Percentiles rank a stretch among this genome's conserved stretches.
Evolutionary conservation across 2,113 vertebrate species (phyloP).

Genomic region (Dolichotis patagonum): DNA sequence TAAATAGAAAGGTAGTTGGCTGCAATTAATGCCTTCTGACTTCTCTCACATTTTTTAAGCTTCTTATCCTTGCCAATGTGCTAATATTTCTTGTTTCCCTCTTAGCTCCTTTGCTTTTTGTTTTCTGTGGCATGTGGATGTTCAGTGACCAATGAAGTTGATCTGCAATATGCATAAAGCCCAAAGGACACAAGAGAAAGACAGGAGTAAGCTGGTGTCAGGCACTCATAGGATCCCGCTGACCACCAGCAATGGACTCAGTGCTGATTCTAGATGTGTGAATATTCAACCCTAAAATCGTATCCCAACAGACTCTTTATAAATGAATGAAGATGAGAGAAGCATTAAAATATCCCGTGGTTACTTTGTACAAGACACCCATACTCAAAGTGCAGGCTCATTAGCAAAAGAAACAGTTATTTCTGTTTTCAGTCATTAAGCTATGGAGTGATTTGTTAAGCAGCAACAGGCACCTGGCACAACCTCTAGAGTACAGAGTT

Average conservation of each 20-base stretch:
- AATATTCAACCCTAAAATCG: neutral
- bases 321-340: neutral
- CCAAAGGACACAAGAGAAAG: neutral
- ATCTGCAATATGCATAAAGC: neutral
- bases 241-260: neutral
- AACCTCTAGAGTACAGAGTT: rapidly evolving
- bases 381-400: neutral
- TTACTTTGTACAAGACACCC: neutral
- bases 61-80: too few species aligned
- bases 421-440: neutral
- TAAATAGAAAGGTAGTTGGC: neutral
- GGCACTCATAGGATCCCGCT: rapidly evolving
- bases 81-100: too few species aligned
- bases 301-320: neutral
- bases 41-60: too few species aligned
- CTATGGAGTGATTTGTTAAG: neutral
- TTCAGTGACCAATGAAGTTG: neutral
- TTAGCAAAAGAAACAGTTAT: neutral
- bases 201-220: neutral
- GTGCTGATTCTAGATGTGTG: neutral
- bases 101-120: neutral
- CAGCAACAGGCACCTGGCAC: neutral
- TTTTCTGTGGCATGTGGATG: neutral
- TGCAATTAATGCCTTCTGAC: too few species aligned
- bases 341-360: too few species aligned